Percentiles rank a stretch among this genome's conserved stretches.
Evolutionary conservation across 2,113 vertebrate species (phyloP).

Genomic region (Sebastes fasciatus): DNA sequence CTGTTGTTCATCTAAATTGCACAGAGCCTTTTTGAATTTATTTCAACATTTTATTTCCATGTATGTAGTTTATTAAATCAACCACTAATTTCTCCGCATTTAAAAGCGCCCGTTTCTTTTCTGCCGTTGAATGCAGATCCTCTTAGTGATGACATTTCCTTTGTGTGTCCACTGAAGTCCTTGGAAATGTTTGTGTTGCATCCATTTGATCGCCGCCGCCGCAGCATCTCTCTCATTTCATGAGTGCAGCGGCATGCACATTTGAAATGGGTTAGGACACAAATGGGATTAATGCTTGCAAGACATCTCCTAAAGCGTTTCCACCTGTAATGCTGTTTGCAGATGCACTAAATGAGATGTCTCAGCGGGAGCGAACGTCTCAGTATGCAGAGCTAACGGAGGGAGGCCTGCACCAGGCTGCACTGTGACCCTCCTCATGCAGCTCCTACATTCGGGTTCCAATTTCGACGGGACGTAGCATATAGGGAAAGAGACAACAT

Average conservation of each 20-base stretch:
- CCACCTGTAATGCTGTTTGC: slow-evolving; percentile 82
- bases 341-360: slow-evolving; percentile 77
- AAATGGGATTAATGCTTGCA: slow-evolving; percentile 81
- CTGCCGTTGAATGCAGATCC: slow-evolving; percentile 56
- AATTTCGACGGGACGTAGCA: slow-evolving; percentile 44
- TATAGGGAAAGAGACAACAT: slow-evolving; percentile 70
- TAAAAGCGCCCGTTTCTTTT: slow-evolving; percentile 22
- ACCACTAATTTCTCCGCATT: slow-evolving; percentile 28
- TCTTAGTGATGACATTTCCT: slow-evolving; percentile 70
- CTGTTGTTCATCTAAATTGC: slow-evolving; percentile 1
- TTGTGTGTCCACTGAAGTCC: slow-evolving; percentile 68
- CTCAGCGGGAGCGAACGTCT: slow-evolving; percentile 53
- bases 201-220: slow-evolving; percentile 54
- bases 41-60: slow-evolving; percentile 25
- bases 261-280: slow-evolving; percentile 75
- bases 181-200: slow-evolving; percentile 71
- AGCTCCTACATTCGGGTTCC: slow-evolving; percentile 49
- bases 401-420: slow-evolving; percentile 54
- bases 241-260: slow-evolving; percentile 75
- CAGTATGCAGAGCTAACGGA: slow-evolving; percentile 62
- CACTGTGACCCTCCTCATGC: slow-evolving; percentile 64
- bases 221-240: slow-evolving; percentile 72
- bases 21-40: slow-evolving; percentile 2
- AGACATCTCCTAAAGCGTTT: slow-evolving; percentile 79
- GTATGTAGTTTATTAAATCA: slow-evolving; percentile 53